Evolutionary conservation across 2,797 vertebrate species (phyloP).

Genomic region (Dryobates pubescens): DNA sequence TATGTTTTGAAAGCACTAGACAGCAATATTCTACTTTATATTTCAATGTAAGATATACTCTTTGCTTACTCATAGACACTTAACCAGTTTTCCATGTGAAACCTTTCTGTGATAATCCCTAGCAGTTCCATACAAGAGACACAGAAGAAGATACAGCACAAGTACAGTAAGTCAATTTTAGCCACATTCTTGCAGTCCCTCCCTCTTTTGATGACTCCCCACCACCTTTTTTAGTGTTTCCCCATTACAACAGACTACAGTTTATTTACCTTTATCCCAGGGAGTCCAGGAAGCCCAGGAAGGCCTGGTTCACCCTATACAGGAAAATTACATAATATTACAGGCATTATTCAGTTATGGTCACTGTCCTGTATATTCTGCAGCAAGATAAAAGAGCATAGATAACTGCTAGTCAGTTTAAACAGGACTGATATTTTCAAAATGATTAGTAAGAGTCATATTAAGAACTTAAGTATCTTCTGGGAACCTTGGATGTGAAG

Average conservation of each 20-base stretch:
- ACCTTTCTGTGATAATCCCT: neutral
- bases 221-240: neutral
- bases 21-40: neutral
- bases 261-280: conserved; percentile 99
- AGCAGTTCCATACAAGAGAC: neutral
- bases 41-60: neutral
- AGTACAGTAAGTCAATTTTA: neutral
- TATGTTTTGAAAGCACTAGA: neutral
- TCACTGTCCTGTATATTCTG: conserved; percentile 24
- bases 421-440: neutral
- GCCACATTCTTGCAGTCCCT: neutral
- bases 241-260: neutral
- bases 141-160: neutral
- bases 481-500: neutral
- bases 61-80: neutral
- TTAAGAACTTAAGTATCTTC: neutral
- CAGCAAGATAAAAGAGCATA: conserved; percentile 4
- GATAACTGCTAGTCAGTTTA: neutral
- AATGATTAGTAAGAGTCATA: neutral
- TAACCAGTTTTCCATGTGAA: neutral
- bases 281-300: conserved; percentile 99
- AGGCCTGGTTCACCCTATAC: conserved; percentile 99
- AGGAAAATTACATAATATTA: conserved; percentile 95
- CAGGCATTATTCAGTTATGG: conserved; percentile 71
- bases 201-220: neutral